Base-by-base conservation (phyloP, 2,888 invertebrate genomes). In the Papilio protenor region DNA sequence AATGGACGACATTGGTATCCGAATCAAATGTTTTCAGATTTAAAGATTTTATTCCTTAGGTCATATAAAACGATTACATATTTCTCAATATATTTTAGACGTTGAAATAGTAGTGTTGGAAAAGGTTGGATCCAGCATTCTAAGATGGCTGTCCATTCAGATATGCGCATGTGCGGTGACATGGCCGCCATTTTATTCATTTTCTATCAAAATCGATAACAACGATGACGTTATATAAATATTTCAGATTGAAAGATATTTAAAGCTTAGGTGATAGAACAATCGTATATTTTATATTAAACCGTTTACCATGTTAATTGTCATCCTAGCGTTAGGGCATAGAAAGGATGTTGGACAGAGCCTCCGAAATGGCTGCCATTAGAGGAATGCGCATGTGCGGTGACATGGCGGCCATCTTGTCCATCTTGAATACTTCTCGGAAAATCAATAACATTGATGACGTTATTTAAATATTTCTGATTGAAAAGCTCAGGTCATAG, bases 161-260 rank as follows among this genome's bases (percentile, higher is more conserved):
- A 18, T 3, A 66, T n/a, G 66, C 66, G 66, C 66, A 66, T 64
- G 66, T 40, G 66, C 40, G 40, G n/a, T 40, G 33, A n/a, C n/a
- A 10, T 40, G 23, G 66, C 55, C 18, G 27, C 27, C 61, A 61
- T 33, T 6, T 61, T 61, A 16, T 33, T 27, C 27, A 33, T 64
- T 6, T 64, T 33, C 33, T 64, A 8, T 10, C 33, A 33, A 40
- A 27, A 64, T 64, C 64, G 33, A 12, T 33, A 27, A 64, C 33
- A n/a, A 8, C 16, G 52, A 52, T 4, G 14, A 47, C 12, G 16
- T 16, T 5, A 52, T 52, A 12, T 16, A 52, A 52, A 52, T 52
- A 2, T 52, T 52, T 16, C 33, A 33, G 2, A 33, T 33, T 33
- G 33, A 33, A 33, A 33, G 5, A 33, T 0, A 33, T 2, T 33